Conservation (phyloP, 2,797 vertebrate species). For the Chelon labrosus region DNA sequence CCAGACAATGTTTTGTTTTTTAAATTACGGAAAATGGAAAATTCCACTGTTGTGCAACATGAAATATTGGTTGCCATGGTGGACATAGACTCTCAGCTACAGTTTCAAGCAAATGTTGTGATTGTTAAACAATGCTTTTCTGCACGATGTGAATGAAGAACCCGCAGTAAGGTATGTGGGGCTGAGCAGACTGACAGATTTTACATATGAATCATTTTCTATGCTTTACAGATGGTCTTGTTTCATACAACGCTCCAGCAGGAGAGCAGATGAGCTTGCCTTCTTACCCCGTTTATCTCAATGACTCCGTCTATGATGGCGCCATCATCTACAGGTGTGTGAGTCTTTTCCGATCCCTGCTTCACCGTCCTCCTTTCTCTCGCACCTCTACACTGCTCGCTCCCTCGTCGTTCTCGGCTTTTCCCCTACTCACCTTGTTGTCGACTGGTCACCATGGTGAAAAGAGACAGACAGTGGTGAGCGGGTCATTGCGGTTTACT, state of each 20-base stretch:
- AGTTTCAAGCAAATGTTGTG: constrained; percentile 21
- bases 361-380: not conserved
- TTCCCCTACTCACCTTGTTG: constrained; percentile 49
- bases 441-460: constrained; percentile 73
- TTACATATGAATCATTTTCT: not conserved
- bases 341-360: not conserved
- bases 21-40: constrained; percentile 18
- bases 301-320: constrained; percentile 96
- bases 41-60: not conserved
- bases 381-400: constrained; percentile 5
- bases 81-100: constrained; percentile 1
- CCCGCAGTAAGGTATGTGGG: not conserved
- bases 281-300: constrained; percentile 87
- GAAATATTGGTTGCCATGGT: not conserved
- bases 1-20: not conserved
- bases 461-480: constrained; percentile 51
- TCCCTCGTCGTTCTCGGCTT: constrained; percentile 11
- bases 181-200: not conserved
- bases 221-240: constrained; percentile 89
- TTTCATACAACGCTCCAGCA: constrained; percentile 93
- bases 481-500: constrained; percentile 61
- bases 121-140: constrained; percentile 18
- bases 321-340: constrained; percentile 91
- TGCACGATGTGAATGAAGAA: not conserved
- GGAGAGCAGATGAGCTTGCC: constrained; percentile 91